A percentile compares a stretch with the other conserved stretches of the same genome.
phyloP scores from a whole-genome alignment of 2,797 vertebrate genomes.

The Microctenopoma stevenorrisi region DNA sequence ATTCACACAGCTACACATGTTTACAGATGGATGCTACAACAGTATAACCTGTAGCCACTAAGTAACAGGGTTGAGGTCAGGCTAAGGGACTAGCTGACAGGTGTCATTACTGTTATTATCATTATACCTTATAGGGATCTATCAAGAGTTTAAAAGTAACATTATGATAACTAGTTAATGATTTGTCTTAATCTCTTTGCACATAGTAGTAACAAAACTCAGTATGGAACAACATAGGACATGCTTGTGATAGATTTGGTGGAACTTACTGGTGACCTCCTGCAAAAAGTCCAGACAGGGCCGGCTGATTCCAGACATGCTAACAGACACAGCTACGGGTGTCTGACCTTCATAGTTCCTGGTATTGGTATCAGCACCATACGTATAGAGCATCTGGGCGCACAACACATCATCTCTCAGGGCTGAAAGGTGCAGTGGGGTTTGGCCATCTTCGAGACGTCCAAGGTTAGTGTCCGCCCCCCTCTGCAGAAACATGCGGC shows the following conservation, averaged over 20 bases:
- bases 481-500: slow-evolving; percentile 98
- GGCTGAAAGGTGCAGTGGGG: slow-evolving; percentile 96
- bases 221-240: neutral
- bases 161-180: no score
- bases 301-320: slow-evolving; percentile 94
- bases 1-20: no score
- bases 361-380: slow-evolving; percentile 96
- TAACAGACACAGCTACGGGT: slow-evolving; percentile 92
- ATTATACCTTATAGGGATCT: no score
- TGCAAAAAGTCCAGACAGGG: slow-evolving; percentile 98
- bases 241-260: slow-evolving; percentile 7
- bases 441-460: slow-evolving; percentile 97
- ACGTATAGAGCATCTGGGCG: slow-evolving; percentile 95
- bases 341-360: slow-evolving; percentile 99
- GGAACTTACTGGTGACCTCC: slow-evolving; percentile 95
- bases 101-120: no score
- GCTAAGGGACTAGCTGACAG: no score
- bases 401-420: slow-evolving; percentile 95
- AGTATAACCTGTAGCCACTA: no score
- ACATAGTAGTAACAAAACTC: no score
- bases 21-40: no score
- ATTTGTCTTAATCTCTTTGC: no score
- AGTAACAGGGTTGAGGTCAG: no score
- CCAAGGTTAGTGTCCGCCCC: slow-evolving; percentile 98
- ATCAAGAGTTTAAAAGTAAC: no score